Conservation (phyloP, 2,797 vertebrate species). For the Coregonus suidteri region DNA sequence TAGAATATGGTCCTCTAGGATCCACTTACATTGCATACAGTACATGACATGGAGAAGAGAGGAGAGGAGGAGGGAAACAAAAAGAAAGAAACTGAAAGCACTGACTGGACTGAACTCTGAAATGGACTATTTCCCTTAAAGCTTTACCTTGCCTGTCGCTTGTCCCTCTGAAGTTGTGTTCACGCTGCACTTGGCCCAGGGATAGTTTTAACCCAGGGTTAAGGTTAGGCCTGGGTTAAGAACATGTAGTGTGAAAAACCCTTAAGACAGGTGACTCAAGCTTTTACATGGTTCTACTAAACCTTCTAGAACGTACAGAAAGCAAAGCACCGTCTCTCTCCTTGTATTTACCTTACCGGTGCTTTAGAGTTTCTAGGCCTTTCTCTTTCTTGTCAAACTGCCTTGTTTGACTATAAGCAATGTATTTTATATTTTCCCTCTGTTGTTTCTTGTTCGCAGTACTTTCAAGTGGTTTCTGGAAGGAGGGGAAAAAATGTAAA, state of each 20-base stretch:
- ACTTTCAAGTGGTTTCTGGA: constrained; percentile 60
- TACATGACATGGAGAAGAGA: constrained; percentile 18
- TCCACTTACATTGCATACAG: constrained; percentile 57
- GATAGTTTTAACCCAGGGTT: constrained; percentile 1
- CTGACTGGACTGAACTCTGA: constrained; percentile 69
- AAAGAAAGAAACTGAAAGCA: constrained; percentile 55
- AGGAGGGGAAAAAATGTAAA: constrained; percentile 1
- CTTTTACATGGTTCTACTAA: constrained; percentile 84
- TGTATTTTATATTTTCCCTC: constrained; percentile 58
- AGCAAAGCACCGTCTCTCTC: constrained; percentile 61
- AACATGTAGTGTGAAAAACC: not conserved
- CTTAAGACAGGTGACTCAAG: constrained; percentile 72
- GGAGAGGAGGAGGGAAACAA: constrained; percentile 53
- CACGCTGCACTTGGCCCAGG: not conserved
- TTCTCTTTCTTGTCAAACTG: no score
- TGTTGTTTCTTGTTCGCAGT: constrained; percentile 75
- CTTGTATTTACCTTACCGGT: constrained; percentile 60
- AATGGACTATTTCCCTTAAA: constrained; percentile 52
- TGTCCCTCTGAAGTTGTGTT: constrained; percentile 50
- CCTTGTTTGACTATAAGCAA: constrained; percentile 71
- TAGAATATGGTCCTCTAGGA: constrained; percentile 49
- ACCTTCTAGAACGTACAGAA: constrained; percentile 74
- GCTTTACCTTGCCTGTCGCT: constrained; percentile 74
- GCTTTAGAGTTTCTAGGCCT: constrained; percentile 70
- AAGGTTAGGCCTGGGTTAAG: not conserved